Evolutionary conservation across 1,140 invertebrate species (phyloP).

Genomic region (Camponotus pennsylvanicus): DNA sequence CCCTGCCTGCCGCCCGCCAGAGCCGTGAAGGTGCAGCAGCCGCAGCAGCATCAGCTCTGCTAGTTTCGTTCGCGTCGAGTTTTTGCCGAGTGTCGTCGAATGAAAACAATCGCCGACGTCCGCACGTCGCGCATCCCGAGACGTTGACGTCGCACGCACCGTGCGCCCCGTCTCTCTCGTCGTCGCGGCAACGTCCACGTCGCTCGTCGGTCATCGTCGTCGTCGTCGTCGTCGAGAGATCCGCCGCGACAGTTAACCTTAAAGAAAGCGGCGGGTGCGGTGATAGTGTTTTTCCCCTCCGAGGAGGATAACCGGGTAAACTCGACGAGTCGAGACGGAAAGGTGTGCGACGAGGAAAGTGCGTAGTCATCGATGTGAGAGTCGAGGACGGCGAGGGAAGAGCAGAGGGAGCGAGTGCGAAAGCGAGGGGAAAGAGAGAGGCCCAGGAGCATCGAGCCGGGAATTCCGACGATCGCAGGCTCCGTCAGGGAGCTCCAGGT

Average conservation of each 20-base stretch:
- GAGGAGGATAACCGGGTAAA: conserved; percentile 41
- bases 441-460: conserved; percentile 56
- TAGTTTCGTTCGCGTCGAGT: conserved; percentile 60
- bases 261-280: conserved; percentile 67
- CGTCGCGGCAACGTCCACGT: conserved; percentile 27
- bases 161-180: neutral
- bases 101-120: conserved; percentile 71
- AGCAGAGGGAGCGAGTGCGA: conserved; percentile 66
- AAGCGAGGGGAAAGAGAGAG: conserved; percentile 33
- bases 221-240: neutral
- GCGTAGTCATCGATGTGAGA: conserved; percentile 75
- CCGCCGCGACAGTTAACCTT: conserved; percentile 68
- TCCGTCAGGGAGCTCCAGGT: conserved; percentile 75
- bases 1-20: conserved; percentile 81
- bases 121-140: conserved; percentile 46
- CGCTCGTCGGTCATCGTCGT: conserved; percentile 21
- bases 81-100: conserved; percentile 55
- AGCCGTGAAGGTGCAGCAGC: conserved; percentile 73
- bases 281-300: conserved; percentile 43
- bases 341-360: conserved; percentile 72
- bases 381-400: conserved; percentile 64
- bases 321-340: conserved; percentile 50
- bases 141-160: neutral
- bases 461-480: conserved; percentile 63
- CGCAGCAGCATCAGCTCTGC: conserved; percentile 68